Evolutionary conservation across 1,140 invertebrate genomes (phyloP), one percentile per base, ranked within the genome.

Genomic region (Anadara kagoshimensis): DNA sequence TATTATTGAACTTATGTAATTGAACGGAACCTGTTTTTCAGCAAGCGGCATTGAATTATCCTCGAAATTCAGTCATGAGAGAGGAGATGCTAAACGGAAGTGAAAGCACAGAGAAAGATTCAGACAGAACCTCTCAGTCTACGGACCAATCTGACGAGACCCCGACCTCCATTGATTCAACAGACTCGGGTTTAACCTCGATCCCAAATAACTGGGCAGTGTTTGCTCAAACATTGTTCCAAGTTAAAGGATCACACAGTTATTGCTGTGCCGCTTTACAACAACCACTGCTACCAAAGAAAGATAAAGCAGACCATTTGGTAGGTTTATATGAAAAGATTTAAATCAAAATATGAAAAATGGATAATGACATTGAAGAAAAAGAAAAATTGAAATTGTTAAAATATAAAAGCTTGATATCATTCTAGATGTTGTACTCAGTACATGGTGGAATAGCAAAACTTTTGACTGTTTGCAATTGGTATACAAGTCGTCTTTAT

Each of bases 151-250:
- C 73, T 22, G 62, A 75, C 41, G 73, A 75, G n/a, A 22, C 51
- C 5, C 36, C 24, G 0, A 41, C 70, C 26, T 73, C 70, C 7
- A 45, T 24, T 16, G 56, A 51, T 64, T 47, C 49, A 12, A 26
- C 49, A 12, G 41, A 47, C 7, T 24, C 57, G 16, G 76, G 76
- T 14, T 41, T 57, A 8, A 56, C 64, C 3, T 16, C 29, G 3
- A 24, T 36, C 5, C 68, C 69, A 3, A 78, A 75, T 1, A 84
- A 63, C 45, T 85, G 83, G 76, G 64, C 77, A 0, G 56, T 58
- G 20, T 85, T 82, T 63, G 84, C 82, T 2, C 80, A 82, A 43
- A 78, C 75, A 0, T 70, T 64, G 26, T 85, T 85, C 51, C 73
- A 79, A 43, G 58, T 73, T 45, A 83, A 80, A 58, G 73, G 75